These are phyloP conservation scores for Neria commutata DNA, from an alignment of 2,888 invertebrate genomes.

Conservation along the genomic window DNA sequence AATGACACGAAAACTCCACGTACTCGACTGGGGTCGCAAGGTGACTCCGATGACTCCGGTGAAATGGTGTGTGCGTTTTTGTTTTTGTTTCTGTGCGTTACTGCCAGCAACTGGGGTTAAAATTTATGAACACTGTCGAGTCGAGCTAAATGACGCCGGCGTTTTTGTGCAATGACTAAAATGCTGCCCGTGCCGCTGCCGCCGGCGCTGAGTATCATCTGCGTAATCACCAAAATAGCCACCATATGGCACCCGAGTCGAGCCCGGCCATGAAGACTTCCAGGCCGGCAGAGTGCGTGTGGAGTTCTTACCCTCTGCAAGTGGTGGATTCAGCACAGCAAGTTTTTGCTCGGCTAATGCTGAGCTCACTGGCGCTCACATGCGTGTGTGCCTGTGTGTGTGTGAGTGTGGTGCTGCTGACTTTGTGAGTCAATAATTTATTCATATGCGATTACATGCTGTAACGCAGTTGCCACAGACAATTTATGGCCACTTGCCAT, in stretches of 20 bases:
- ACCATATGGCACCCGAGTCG: slow-evolving; percentile 49
- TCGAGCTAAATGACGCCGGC: slow-evolving; percentile 45
- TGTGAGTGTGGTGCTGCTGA: slow-evolving; percentile 5
- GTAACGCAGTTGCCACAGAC: slow-evolving; percentile 59
- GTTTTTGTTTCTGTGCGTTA: not conserved
- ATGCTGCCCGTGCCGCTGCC: not conserved
- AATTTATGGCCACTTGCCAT: slow-evolving; percentile 58
- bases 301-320: no score
- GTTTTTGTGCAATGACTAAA: slow-evolving; percentile 33
- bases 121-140: slow-evolving; percentile 47
- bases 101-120: slow-evolving; percentile 37
- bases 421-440: slow-evolving; percentile 54
- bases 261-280: slow-evolving; percentile 4
- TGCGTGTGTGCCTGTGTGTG: slow-evolving; percentile 12
- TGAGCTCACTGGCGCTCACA: slow-evolving; percentile 4
- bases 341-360: slow-evolving; percentile 2
- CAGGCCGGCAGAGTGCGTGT: no score
- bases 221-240: slow-evolving; percentile 54
- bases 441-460: slow-evolving; percentile 62
- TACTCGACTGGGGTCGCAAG: no score
- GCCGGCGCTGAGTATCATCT: slow-evolving; percentile 44
- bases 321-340: no score
- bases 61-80: no score
- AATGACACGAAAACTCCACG: no score
- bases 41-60: no score